These are phyloP conservation scores for Phymorhynchus buccinoides DNA, from an alignment of 1,140 invertebrate species.

Conservation along the genomic window DNA sequence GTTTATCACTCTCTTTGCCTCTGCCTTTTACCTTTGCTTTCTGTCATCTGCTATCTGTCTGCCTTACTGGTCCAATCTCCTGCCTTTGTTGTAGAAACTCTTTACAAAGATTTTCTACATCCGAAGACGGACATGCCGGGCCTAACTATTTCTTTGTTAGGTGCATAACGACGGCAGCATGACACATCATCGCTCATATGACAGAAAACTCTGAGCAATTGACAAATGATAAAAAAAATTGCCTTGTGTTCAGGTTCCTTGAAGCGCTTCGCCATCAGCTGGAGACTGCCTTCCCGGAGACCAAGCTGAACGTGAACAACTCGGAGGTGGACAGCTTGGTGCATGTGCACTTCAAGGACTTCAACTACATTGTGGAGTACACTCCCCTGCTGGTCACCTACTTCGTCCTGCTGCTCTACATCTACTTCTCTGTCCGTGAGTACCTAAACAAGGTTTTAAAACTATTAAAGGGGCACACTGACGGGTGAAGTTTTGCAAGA, in stretches of 20 bases:
- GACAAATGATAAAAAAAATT: background rate
- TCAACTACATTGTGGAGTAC: conserved; percentile 89
- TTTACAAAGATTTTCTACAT: too few relatives aligned
- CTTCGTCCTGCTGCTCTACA: conserved; percentile 88
- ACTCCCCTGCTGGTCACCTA: conserved; percentile 89
- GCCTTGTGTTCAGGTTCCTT: conserved; percentile 84
- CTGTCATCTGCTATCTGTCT: too few relatives aligned
- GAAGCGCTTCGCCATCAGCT: conserved; percentile 83
- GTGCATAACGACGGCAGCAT: too few relatives aligned
- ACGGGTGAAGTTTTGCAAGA: too few relatives aligned
- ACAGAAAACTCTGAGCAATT: background rate
- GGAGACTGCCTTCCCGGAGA: conserved; percentile 80
- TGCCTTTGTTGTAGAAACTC: too few relatives aligned
- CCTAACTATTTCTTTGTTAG: too few relatives aligned
- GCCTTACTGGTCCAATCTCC: too few relatives aligned
- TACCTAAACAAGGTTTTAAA: conserved; percentile 45
- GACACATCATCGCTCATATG: too few relatives aligned
- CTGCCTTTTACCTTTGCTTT: background rate
- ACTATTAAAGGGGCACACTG: too few relatives aligned
- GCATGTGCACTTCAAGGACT: conserved; percentile 76
- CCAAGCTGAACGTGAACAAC: conserved; percentile 72
- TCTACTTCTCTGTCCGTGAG: conserved; percentile 95
- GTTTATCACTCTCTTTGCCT: background rate
- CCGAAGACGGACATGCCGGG: too few relatives aligned
- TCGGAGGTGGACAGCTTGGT: conserved; percentile 69